Base-by-base conservation (phyloP, 1,140 invertebrate species). In the Diplogasteroides magnus region DNA sequence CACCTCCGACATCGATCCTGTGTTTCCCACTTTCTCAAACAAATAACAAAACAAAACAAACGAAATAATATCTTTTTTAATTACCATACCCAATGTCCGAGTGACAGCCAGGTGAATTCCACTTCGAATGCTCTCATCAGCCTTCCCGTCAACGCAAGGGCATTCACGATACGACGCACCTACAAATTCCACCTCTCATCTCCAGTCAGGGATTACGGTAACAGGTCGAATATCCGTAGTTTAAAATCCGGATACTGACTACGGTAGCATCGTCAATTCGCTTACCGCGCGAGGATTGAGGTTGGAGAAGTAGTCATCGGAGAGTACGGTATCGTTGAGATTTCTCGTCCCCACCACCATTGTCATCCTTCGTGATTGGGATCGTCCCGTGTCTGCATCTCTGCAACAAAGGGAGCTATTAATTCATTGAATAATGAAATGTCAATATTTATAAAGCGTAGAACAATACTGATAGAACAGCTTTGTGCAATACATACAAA, bases 81-180 rank as follows among this genome's bases (percentile, higher is more conserved):
- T n/a, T n/a, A n/a, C n/a, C 37, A 48, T 48, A 86, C 82, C 84
- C 85, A 86, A 2, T 83, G 78, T 25, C 85, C 85, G 31, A 87
- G 77, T 6, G 84, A 78, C 72, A 85, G 80, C 95, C 95, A 98
- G 84, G 94, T 96, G 84, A 98, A 98, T 82, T 98, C 95, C 73
- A 98, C 93, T 85, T 96, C 93, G 87, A 97, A 97, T 77, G 95
- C 92, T 87, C 97, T 93, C 71, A 98, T 85, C 69, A 98, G 86
- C 58, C 95, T 89, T 67, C 94, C 93, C 32, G 76, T 80, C 6
- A 81, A 62, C 0, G 75, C 74, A 23, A 78, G 83, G 91, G 91
- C 92, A 71, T 93, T 96, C 25, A 97, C 90, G 78, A 96, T 95
- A 48, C 37, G 37, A 48, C 37, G 37, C 6, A 48, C 37, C 37